A percentile compares a stretch with the other conserved stretches of the same genome.
These are phyloP conservation scores for Eulemur coronatus DNA, from an alignment of 2,797 vertebrate genomes.

Conservation along the genomic window DNA sequence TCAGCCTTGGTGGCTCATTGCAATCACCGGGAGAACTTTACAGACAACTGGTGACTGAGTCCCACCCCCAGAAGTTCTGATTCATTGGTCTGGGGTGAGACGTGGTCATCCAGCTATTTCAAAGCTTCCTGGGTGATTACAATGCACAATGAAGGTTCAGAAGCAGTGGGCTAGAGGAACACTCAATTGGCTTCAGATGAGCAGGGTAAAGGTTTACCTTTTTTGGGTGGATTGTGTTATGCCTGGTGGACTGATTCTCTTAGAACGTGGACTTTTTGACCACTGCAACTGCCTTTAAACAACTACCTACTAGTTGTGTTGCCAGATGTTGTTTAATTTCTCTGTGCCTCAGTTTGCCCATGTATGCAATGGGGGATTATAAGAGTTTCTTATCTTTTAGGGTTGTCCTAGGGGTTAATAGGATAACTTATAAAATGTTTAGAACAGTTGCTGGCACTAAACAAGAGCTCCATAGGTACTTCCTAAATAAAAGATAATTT, in stretches of 20 bases:
- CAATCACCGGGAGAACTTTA: neutral
- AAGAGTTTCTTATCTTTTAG: neutral
- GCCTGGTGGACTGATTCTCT: neutral
- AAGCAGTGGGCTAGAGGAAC: too few species aligned
- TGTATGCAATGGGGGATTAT: neutral
- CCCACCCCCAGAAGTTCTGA: neutral
- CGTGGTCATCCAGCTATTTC: neutral
- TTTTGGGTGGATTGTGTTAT: neutral
- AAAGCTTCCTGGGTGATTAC: neutral
- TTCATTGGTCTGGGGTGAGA: neutral
- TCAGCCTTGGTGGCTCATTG: neutral
- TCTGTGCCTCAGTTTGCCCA: neutral
- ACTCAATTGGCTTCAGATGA: neutral
- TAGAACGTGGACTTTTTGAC: neutral
- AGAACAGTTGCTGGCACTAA: neutral
- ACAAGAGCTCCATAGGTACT: neutral
- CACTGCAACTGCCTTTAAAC: neutral
- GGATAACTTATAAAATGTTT: neutral
- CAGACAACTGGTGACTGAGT: too few species aligned
- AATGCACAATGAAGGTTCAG: neutral
- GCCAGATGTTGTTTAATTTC: neutral
- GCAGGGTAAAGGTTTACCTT: neutral
- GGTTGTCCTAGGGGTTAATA: neutral
- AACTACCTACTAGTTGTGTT: too few species aligned
- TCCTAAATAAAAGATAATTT: neutral